phyloP scores from a whole-genome alignment of 1,140 invertebrate genomes.

The Drosophila tani region DNA sequence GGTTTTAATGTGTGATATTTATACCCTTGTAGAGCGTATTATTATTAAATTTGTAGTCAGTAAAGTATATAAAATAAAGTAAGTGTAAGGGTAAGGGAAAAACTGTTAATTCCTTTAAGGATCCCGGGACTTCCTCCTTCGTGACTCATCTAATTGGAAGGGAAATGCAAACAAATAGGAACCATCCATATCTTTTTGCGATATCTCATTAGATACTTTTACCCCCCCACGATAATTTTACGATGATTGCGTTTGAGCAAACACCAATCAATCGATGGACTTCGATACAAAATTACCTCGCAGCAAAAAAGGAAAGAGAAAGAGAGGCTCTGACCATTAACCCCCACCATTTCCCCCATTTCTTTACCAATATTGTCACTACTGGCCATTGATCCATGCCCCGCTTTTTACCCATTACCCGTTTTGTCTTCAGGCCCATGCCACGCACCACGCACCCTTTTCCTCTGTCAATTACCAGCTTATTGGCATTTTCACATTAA shows the following conservation, averaged over 20 bases:
- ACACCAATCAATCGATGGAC: slow-evolving; percentile 46
- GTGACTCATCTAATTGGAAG: slow-evolving; percentile 12
- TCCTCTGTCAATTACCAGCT: slow-evolving; percentile 17
- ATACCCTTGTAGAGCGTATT: too few species aligned
- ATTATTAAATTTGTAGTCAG: not conserved
- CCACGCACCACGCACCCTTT: not conserved
- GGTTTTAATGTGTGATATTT: not conserved
- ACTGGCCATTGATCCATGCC: slow-evolving; percentile 37
- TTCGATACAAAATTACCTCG: slow-evolving; percentile 21
- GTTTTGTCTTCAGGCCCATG: not conserved
- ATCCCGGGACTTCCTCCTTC: not conserved
- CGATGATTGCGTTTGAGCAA: slow-evolving; percentile 37
- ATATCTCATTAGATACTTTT: slow-evolving; percentile 40
- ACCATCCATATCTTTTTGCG: slow-evolving; percentile 26
- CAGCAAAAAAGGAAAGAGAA: not conserved
- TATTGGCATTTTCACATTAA: slow-evolving; percentile 43
- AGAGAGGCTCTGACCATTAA: slow-evolving; percentile 7
- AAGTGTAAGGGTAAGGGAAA: too few species aligned
- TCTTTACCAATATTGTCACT: slow-evolving; percentile 36
- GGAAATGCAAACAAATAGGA: slow-evolving; percentile 23
- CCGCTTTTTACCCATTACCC: slow-evolving; percentile 14
- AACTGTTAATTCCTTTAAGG: too few species aligned
- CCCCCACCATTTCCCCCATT: not conserved
- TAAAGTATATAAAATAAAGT: too few species aligned
- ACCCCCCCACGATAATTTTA: slow-evolving; percentile 31